phyloP scores from a whole-genome alignment of 2,113 vertebrate genomes.

The Sula dactylatra region DNA sequence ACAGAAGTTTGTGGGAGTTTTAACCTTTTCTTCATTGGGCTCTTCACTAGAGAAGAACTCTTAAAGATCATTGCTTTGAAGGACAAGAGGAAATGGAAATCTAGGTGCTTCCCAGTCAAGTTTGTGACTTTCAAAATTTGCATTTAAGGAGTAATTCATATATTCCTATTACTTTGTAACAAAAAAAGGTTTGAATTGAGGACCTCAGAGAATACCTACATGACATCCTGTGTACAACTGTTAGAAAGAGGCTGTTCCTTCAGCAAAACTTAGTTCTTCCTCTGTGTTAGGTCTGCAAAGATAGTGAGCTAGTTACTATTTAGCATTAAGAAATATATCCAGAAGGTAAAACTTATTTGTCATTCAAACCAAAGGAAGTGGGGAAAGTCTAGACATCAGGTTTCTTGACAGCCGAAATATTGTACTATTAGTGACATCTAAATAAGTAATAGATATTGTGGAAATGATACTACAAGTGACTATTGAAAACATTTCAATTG shows the following conservation, averaged over 20 bases:
- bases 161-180: neutral
- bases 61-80: neutral
- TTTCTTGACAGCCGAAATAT: constrained; percentile 40
- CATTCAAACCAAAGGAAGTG: constrained; percentile 16
- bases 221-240: neutral
- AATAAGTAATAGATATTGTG: constrained; percentile 30
- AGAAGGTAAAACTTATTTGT: neutral
- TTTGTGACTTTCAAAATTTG: neutral
- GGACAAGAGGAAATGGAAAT: neutral
- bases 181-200: neutral
- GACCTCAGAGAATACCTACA: neutral
- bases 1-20: neutral
- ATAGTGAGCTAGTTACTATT: neutral
- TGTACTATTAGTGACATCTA: constrained; percentile 17
- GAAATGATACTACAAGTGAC: neutral
- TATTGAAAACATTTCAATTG: neutral
- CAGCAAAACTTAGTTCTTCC: neutral
- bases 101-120: neutral
- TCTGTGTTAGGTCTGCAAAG: neutral
- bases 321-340: neutral
- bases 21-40: neutral
- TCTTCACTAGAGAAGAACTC: neutral
- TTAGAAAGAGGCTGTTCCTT: neutral
- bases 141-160: neutral
- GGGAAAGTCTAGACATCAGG: constrained; percentile 2